Base-by-base conservation (phyloP, 2,113 vertebrate genomes). In the Lethenteron camtschaticum region DNA sequence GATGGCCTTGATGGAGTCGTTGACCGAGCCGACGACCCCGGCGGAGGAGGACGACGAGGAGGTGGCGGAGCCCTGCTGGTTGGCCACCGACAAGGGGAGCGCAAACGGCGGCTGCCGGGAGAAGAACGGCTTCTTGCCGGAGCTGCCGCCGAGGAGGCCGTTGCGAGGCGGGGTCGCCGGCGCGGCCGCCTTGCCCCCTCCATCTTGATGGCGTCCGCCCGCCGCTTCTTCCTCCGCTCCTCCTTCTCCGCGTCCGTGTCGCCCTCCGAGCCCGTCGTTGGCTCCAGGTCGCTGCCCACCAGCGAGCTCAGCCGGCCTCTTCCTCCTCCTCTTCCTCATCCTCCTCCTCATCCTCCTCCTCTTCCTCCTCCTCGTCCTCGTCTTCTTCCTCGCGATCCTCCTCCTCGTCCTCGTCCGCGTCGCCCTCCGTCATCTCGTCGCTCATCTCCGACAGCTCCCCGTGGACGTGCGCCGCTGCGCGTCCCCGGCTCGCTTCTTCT, bases 1-100 rank as follows among this genome's bases (percentile, higher is more conserved):
- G 0, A 99, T 99, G 55, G 94, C 94, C 81, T 97, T 99, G 74
- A 99, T 99, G 56, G 94, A 99, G 83, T 99, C 94, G 13, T 89
- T 91, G 1, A 90, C 81, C 2, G 84, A 83, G 1, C 83, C 82
- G 0, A 85, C 77, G 56, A 87, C 41, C 41, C 88, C 0, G 89
- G 92, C 0, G 94, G 90, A 8, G 91, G 92, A 70, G 95, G 73
- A 41, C 6, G 41, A 41, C 41, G 41, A 41, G 41, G 41, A 41
- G 41, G 41, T 41, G 41, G 41, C 41, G 41, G 41, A 41, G 41
- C 41, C 41, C 41, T 41, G 41, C 41, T 41, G 41, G 41, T 41
- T 41, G 41, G 41, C 41, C 41, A 41, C 41, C 41, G 41, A 41
- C 41, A 41, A 41, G 5, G 41, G 41, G 41, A 41, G 41, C 41